phyloP scores from a whole-genome alignment of 2,888 invertebrate species.

The Chrysopilus asiliformis region DNA sequence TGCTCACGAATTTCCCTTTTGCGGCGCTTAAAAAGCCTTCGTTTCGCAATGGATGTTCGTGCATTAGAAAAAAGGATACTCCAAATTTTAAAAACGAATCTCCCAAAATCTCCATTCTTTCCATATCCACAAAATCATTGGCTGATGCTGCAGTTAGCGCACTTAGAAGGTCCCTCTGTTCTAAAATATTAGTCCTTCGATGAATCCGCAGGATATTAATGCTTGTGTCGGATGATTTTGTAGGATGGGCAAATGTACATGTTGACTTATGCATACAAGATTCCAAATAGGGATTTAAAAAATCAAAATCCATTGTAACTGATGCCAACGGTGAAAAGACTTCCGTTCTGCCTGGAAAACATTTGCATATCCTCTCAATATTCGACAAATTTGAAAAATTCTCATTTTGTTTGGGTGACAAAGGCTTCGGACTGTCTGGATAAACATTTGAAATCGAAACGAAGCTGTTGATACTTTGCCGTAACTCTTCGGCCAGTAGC shows the following conservation, averaged over 20 bases:
- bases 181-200: conserved; percentile 9
- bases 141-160: conserved; percentile 55
- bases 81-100: conserved; percentile 73
- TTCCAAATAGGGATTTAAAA: too few species aligned
- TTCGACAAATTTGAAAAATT: not conserved
- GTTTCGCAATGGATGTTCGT: conserved; percentile 46
- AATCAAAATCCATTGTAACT: too few species aligned
- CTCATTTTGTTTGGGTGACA: conserved; percentile 16
- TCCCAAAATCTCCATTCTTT: conserved; percentile 71
- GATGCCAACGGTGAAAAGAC: not conserved
- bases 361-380: too few species aligned
- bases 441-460: conserved; percentile 19
- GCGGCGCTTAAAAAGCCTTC: conserved; percentile 63
- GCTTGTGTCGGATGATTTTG: too few species aligned
- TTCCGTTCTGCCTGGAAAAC: not conserved
- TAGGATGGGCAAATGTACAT: too few species aligned
- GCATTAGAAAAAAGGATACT: conserved; percentile 52
- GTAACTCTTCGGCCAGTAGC: conserved; percentile 29
- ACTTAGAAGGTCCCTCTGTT: conserved; percentile 34
- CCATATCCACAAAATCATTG: conserved; percentile 61
- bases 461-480: conserved; percentile 31
- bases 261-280: conserved; percentile 5
- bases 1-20: conserved; percentile 56
- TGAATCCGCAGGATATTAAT: not conserved
- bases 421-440: conserved; percentile 24